Evolutionary conservation across 2,113 vertebrate genomes (phyloP).

Genomic region (Atlantisia rogersi): DNA sequence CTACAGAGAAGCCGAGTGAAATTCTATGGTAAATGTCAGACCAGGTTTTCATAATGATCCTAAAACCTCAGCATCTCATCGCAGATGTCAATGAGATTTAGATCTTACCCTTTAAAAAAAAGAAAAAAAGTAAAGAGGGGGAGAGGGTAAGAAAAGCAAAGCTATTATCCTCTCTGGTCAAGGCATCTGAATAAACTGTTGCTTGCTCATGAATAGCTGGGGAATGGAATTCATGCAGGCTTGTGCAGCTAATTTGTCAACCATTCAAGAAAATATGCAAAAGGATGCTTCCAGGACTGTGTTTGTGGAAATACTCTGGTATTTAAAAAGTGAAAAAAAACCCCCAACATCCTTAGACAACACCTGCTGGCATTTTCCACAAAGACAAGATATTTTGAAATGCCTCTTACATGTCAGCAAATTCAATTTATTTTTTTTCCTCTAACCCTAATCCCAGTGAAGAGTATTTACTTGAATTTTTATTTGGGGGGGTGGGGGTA

Average conservation of each 20-base stretch:
- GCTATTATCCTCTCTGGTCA: neutral
- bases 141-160: neutral
- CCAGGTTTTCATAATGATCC: neutral
- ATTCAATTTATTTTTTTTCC: slow-evolving; percentile 31
- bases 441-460: neutral
- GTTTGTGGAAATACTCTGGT: neutral
- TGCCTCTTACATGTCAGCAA: neutral
- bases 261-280: slow-evolving; percentile 13
- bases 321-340: neutral
- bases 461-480: neutral
- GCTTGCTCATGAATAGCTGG: slow-evolving; percentile 16
- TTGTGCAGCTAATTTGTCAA: slow-evolving; percentile 50
- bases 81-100: neutral
- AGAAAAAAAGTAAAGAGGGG: neutral
- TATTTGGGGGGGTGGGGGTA: neutral
- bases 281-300: neutral
- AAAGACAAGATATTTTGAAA: slow-evolving; percentile 36
- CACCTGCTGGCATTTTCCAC: slow-evolving; percentile 56
- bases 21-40: neutral
- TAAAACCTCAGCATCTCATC: neutral
- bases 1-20: neutral
- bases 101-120: neutral
- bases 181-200: slow-evolving; percentile 39
- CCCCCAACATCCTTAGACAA: neutral
- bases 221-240: neutral